These are phyloP conservation scores for Peromyscus attwateri DNA, from an alignment of 2,797 vertebrate species.

Conservation along the genomic window DNA sequence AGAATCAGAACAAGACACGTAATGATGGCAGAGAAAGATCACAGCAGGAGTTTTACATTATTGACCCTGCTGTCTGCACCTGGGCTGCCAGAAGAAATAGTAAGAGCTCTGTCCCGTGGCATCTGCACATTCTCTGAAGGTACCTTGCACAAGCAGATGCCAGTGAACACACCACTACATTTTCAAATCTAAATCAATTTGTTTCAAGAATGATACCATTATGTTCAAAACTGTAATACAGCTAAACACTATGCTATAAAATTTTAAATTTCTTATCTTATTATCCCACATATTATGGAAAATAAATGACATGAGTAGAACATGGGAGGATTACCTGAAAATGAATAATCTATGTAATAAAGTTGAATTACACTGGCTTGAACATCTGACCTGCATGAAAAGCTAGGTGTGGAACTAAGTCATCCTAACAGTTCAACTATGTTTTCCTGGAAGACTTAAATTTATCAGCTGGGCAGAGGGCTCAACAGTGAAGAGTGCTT, in stretches of 20 bases:
- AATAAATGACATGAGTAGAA: not conserved
- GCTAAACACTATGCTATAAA: not conserved
- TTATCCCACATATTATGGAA: slow-evolving; percentile 41
- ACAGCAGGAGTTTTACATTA: not conserved
- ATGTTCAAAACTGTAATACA: not conserved
- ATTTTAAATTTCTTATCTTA: slow-evolving; percentile 42
- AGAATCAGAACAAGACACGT: slow-evolving; percentile 55
- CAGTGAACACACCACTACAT: not conserved
- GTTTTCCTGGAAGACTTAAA: slow-evolving; percentile 21
- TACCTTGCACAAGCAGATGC: not conserved
- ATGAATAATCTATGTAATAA: not conserved
- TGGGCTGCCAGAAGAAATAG: not conserved
- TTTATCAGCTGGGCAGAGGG: not conserved
- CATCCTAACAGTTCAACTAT: not conserved
- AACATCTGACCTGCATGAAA: not conserved
- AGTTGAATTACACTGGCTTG: not conserved
- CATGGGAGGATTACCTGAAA: not conserved
- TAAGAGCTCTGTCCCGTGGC: not conserved
- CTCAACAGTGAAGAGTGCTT: not conserved
- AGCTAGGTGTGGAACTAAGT: not conserved
- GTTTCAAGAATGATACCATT: slow-evolving; percentile 52
- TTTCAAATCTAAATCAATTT: slow-evolving; percentile 14
- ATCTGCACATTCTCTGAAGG: not conserved
- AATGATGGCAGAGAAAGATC: not conserved
- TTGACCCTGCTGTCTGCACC: not conserved